A percentile compares a stretch with the other conserved stretches of the same genome.
phyloP scores from a whole-genome alignment of 2,113 vertebrate species.

The Protobothrops mucrosquamatus region DNA sequence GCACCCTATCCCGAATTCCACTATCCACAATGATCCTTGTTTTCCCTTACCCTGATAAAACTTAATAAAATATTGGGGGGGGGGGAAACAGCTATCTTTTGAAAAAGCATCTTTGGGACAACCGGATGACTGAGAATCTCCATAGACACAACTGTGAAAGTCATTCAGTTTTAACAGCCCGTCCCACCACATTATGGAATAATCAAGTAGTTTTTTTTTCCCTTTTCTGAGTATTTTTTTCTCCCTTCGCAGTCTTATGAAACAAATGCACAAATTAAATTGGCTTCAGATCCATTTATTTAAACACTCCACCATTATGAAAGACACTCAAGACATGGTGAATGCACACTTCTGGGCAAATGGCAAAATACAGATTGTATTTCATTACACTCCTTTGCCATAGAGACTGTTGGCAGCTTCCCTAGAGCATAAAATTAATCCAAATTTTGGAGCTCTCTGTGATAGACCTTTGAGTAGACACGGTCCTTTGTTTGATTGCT shows the following conservation, averaged over 20 bases:
- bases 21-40: too few species aligned
- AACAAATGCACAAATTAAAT: conserved; percentile 11
- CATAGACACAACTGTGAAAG: background rate
- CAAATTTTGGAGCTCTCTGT: conserved; percentile 28
- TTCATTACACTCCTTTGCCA: conserved; percentile 17
- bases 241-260: background rate
- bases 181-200: background rate
- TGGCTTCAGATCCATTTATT: conserved; percentile 24
- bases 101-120: background rate
- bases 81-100: background rate
- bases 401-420: conserved; percentile 17
- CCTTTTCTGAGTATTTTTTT: background rate
- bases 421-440: background rate
- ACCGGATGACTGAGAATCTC: background rate
- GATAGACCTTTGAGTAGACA: background rate
- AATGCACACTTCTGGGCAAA: conserved; percentile 14
- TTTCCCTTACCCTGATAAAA: too few species aligned
- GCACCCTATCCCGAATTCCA: too few species aligned
- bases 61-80: too few species aligned
- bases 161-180: background rate
- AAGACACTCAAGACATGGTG: background rate
- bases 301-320: conserved; percentile 5
- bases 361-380: conserved; percentile 21
- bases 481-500: conserved; percentile 35
- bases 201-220: background rate